Evolutionary conservation across 2,113 vertebrate genomes (phyloP).

Genomic region (Elaphurus davidianus): DNA sequence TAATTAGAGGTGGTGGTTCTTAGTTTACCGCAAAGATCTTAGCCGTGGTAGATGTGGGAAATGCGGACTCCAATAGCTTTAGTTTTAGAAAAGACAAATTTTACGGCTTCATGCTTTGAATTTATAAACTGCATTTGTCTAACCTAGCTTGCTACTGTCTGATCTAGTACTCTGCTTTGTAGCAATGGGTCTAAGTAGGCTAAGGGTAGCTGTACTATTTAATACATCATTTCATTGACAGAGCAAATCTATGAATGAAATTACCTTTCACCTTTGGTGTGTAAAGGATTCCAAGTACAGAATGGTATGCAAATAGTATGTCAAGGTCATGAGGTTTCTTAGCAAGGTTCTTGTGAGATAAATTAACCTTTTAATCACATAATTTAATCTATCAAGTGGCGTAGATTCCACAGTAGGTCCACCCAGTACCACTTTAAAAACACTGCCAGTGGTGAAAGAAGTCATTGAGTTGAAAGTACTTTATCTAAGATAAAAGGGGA

Average conservation of each 20-base stretch:
- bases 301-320: background rate
- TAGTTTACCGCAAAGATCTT: slow-evolving; percentile 5
- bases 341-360: background rate
- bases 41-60: slow-evolving; percentile 50
- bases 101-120: slow-evolving; percentile 40
- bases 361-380: background rate
- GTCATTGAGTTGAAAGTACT: background rate
- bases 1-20: slow-evolving; percentile 54
- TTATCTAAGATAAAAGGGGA: background rate
- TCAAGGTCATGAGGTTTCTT: background rate
- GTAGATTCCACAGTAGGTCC: background rate
- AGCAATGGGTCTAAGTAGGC: background rate
- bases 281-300: background rate
- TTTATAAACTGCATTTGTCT: slow-evolving; percentile 15
- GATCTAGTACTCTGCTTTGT: background rate
- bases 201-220: background rate
- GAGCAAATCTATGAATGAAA: background rate
- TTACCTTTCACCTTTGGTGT: background rate
- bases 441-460: background rate
- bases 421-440: background rate
- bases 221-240: background rate
- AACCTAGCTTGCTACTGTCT: background rate
- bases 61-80: background rate
- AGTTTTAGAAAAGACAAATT: slow-evolving; percentile 51
- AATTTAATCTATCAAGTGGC: background rate